Conservation (phyloP, 2,113 vertebrate genomes). For the Cyprinodon variegatus region DNA sequence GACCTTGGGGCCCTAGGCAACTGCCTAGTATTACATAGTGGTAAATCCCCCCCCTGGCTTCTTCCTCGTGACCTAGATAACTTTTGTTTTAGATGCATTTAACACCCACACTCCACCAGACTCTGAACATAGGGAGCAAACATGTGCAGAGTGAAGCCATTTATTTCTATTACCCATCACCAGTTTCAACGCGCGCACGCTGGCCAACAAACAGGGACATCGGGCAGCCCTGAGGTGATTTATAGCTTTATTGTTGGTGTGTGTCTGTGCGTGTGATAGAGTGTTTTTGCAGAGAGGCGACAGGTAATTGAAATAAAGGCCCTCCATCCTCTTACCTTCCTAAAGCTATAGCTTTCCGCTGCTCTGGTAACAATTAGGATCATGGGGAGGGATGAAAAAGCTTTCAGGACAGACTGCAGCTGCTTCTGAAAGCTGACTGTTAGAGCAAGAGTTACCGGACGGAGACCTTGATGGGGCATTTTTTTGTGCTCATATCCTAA, state of each 20-base stretch:
- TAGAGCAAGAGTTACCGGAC: neutral
- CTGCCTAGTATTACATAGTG: too few species aligned
- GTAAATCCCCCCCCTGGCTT: too few species aligned
- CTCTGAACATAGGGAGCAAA: constrained; percentile 15
- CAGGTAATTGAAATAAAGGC: constrained; percentile 51
- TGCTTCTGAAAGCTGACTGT: neutral
- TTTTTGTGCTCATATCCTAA: neutral
- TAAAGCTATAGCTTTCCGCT: constrained; percentile 21
- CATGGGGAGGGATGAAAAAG: constrained; percentile 1
- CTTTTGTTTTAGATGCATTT: constrained; percentile 22
- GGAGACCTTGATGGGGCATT: neutral
- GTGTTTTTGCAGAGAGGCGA: constrained; percentile 33
- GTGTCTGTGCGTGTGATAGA: constrained; percentile 12
- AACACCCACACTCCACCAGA: constrained; percentile 15
- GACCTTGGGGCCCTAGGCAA: too few species aligned
- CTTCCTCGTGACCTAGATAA: neutral
- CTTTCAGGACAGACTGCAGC: neutral
- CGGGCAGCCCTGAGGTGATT: constrained; percentile 27
- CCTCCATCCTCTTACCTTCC: constrained; percentile 20
- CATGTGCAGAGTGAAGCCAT: constrained; percentile 21
- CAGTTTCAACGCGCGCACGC: neutral
- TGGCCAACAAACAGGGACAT: neutral
- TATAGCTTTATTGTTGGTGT: constrained; percentile 17
- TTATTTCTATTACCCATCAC: constrained; percentile 48
- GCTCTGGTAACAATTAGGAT: constrained; percentile 24